phyloP scores from a whole-genome alignment of 1,140 invertebrate genomes.

The Hypsibius dujardini region DNA sequence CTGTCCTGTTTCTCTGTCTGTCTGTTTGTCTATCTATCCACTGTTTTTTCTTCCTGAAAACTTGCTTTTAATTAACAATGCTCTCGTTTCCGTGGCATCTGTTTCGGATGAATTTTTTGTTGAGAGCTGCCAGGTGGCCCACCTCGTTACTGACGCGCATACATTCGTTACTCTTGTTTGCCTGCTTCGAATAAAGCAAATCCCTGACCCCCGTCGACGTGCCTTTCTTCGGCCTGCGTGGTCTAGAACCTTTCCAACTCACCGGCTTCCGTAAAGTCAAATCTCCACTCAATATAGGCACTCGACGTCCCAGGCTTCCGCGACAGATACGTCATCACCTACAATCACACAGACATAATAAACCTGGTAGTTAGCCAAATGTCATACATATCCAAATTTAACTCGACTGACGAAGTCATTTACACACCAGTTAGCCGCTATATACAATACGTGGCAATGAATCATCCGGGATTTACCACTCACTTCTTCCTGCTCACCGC shows the following conservation, averaged over 20 bases:
- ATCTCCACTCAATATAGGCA: slow-evolving; percentile 16
- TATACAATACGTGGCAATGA: no score
- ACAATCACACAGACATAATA: no score
- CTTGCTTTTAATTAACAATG: not conserved
- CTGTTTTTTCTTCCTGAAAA: not conserved
- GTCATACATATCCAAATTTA: no score
- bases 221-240: not conserved
- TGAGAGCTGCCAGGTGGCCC: not conserved
- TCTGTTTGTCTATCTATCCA: not conserved
- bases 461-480: no score
- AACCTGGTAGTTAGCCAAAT: no score
- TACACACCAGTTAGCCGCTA: no score
- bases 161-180: not conserved
- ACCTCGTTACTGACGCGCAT: no score
- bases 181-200: not conserved
- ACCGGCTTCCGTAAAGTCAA: slow-evolving; percentile 7
- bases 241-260: not conserved
- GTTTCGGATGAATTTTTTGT: not conserved
- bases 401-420: no score
- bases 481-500: slow-evolving; percentile 2
- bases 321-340: not conserved
- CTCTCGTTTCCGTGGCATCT: not conserved
- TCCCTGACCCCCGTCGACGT: not conserved
- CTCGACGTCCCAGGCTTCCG: not conserved
- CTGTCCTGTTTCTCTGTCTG: no score